Evolutionary conservation across 2,888 invertebrate species (phyloP).

Genomic region (Dryobota labecula): DNA sequence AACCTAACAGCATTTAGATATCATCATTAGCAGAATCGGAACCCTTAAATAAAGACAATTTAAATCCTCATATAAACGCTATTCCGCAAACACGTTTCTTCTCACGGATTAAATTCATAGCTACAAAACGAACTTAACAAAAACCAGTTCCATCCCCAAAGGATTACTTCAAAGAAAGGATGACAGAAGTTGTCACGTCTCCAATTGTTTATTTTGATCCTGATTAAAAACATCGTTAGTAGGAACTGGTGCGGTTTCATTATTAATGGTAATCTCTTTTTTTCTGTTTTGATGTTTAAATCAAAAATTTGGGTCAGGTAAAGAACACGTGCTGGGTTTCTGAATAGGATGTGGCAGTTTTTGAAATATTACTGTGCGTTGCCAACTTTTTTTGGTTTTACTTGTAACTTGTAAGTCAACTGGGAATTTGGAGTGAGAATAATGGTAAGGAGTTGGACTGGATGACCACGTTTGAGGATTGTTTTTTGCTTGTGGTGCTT

Average conservation of each 20-base stretch:
- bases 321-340: slow-evolving; percentile 60
- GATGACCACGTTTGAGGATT: slow-evolving; percentile 17
- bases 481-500: not conserved
- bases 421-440: slow-evolving; percentile 39
- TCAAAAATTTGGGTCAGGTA: slow-evolving; percentile 61
- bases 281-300: slow-evolving; percentile 45
- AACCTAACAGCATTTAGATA: slow-evolving; percentile 33
- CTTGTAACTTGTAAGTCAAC: slow-evolving; percentile 29
- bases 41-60: slow-evolving; percentile 37
- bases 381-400: slow-evolving; percentile 25
- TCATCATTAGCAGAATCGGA: slow-evolving; percentile 40
- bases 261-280: slow-evolving; percentile 51
- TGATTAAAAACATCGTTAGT: slow-evolving; percentile 58
- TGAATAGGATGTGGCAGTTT: slow-evolving; percentile 42
- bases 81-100: slow-evolving; percentile 49
- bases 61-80: slow-evolving; percentile 30
- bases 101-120: slow-evolving; percentile 45
- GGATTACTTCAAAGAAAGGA: slow-evolving; percentile 57
- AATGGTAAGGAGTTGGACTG: slow-evolving; percentile 6
- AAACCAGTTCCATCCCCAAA: slow-evolving; percentile 52
- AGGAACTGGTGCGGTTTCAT: slow-evolving; percentile 53
- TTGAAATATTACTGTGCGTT: slow-evolving; percentile 33
- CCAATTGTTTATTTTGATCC: slow-evolving; percentile 51
- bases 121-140: slow-evolving; percentile 20
- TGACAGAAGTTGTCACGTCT: slow-evolving; percentile 35